Conservation (phyloP, 1,140 invertebrate genomes). For the Argopecten irradians region DNA sequence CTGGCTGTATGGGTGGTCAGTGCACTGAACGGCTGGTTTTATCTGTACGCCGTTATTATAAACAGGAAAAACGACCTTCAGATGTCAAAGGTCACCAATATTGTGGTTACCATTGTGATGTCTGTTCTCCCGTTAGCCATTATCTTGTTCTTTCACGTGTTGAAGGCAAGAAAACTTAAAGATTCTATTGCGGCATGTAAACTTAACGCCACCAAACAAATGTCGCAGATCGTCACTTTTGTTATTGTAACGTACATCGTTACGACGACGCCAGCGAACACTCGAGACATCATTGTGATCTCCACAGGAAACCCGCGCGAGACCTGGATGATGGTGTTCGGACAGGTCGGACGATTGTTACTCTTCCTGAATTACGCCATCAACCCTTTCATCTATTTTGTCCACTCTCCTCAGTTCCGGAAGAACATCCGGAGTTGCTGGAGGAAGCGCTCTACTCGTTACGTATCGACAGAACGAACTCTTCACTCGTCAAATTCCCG, state of each 20-base stretch:
- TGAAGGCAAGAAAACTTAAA: slow-evolving; percentile 38
- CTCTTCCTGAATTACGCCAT: slow-evolving; percentile 40
- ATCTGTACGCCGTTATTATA: slow-evolving; percentile 43
- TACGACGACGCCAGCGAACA: slow-evolving; percentile 42
- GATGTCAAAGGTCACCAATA: slow-evolving; percentile 36
- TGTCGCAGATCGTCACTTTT: slow-evolving; percentile 47
- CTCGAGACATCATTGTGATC: slow-evolving; percentile 36
- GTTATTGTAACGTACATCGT: slow-evolving; percentile 37
- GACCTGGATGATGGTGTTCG: slow-evolving; percentile 28
- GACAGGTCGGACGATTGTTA: slow-evolving; percentile 20
- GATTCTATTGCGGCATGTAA: slow-evolving; percentile 34
- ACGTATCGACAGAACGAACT: background rate
- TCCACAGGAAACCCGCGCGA: slow-evolving; percentile 16
- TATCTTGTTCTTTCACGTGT: slow-evolving; percentile 32
- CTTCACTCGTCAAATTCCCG: background rate
- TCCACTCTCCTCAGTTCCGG: slow-evolving; percentile 40
- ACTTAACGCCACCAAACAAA: slow-evolving; percentile 32
- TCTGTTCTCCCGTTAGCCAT: slow-evolving; percentile 36
- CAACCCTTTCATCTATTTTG: slow-evolving; percentile 51
- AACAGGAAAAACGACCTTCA: background rate
- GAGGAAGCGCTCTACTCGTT: background rate
- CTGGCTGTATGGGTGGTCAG: slow-evolving; percentile 29
- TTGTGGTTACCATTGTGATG: slow-evolving; percentile 33
- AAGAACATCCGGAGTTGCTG: background rate
- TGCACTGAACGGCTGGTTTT: slow-evolving; percentile 13